phyloP scores from a whole-genome alignment of 2,797 vertebrate genomes.

The Paedocypris micromegethes region DNA sequence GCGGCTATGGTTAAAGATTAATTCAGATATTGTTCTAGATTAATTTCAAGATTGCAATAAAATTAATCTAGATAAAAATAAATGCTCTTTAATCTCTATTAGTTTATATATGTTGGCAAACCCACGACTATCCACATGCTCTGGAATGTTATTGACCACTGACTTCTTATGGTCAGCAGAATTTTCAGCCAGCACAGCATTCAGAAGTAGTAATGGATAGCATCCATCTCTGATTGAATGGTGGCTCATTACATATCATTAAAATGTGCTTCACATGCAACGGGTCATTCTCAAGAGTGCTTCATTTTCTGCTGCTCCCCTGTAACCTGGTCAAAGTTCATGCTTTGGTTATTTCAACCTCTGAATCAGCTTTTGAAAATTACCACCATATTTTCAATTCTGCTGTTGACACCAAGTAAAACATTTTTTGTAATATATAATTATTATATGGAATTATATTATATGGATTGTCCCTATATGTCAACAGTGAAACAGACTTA shows the following conservation, averaged over 20 bases:
- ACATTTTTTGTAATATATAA: background rate
- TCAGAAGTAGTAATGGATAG: slow-evolving; percentile 17
- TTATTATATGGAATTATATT: too few species aligned
- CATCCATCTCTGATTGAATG: slow-evolving; percentile 19
- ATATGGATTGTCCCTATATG: too few species aligned
- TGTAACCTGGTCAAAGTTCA: slow-evolving; percentile 19
- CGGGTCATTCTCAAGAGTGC: slow-evolving; percentile 6
- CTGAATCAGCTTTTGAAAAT: background rate
- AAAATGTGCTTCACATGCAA: slow-evolving; percentile 30
- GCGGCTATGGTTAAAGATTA: too few species aligned
- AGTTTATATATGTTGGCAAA: background rate
- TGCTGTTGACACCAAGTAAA: background rate
- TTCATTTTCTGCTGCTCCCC: slow-evolving; percentile 2
- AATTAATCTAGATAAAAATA: too few species aligned
- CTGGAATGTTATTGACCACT: slow-evolving; percentile 20
- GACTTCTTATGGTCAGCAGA: slow-evolving; percentile 15
- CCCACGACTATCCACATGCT: slow-evolving; percentile 6
- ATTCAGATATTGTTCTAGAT: too few species aligned
- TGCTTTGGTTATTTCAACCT: background rate
- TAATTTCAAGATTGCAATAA: too few species aligned
- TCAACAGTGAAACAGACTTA: too few species aligned
- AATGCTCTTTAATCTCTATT: too few species aligned
- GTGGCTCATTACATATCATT: slow-evolving; percentile 30
- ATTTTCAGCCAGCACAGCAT: slow-evolving; percentile 31
- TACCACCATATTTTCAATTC: background rate